These are phyloP conservation scores for Phrynosoma blainvillii DNA, from an alignment of 2,113 vertebrate genomes.

Conservation along the genomic window DNA sequence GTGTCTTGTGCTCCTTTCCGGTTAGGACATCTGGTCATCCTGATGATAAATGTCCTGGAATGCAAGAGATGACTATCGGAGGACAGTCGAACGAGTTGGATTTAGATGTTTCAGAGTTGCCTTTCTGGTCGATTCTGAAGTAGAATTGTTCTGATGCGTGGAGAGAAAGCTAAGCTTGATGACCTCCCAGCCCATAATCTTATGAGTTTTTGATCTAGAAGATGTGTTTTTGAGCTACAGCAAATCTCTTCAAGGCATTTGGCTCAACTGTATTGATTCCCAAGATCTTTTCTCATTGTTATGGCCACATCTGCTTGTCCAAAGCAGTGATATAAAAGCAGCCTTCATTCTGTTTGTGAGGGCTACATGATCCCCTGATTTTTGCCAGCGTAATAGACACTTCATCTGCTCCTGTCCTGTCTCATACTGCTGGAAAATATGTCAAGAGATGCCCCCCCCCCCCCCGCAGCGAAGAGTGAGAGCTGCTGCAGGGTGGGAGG, in stretches of 20 bases:
- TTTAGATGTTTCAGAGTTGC: background rate
- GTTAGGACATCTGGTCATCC: too few relatives aligned
- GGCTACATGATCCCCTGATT: background rate
- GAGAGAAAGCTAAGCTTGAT: background rate
- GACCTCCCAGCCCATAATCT: background rate
- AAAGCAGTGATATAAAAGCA: background rate
- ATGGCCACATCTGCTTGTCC: background rate
- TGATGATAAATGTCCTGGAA: background rate
- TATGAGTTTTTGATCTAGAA: background rate
- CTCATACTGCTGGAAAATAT: background rate
- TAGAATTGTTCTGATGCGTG: background rate
- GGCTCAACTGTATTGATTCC: background rate
- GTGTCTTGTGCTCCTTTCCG: too few relatives aligned
- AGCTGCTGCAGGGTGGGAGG: constrained; percentile 16
- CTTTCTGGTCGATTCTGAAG: background rate
- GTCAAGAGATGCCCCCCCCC: background rate
- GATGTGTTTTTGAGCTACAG: background rate
- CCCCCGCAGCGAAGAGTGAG: constrained; percentile 17
- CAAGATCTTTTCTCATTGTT: background rate
- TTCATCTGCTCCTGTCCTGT: background rate
- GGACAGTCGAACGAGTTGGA: background rate
- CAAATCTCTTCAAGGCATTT: background rate
- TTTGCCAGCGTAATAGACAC: constrained; percentile 23
- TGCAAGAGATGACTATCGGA: background rate
- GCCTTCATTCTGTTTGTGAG: background rate